Evolutionary conservation across 2,113 vertebrate genomes (phyloP), one percentile per base, ranked within the genome.

Genomic region (Poecilia latipinna): DNA sequence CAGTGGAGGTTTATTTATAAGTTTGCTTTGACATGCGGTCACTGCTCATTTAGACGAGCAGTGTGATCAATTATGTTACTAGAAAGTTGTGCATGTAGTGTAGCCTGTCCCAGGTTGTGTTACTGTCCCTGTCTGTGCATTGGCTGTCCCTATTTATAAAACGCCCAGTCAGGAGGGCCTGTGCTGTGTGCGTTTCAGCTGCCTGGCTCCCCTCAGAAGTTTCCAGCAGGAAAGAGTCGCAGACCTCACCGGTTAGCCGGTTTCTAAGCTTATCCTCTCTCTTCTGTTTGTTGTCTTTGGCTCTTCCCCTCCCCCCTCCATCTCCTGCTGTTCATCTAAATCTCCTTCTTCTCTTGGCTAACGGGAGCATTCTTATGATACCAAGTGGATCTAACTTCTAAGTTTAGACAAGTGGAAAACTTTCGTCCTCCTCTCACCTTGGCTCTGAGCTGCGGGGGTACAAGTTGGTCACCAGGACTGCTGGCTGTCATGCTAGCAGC

Each of bases 341-440:
- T 68, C 29, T 28, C 31, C 51, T 57, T 24, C 54, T 8, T 62
- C 5, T 74, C 51, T 67, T 1, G 10, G 64, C 57, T 85, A 66
- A 67, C 15, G 15, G 26, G 48, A 44, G 37, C 61, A 22, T 70
- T 64, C 69, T 82, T 13, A 35, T 62, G 61, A 71, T 51, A 65
- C 61, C 65, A 6, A 1, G 66, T n/a, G 31, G 78, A 61, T 86
- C 70, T 82, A 66, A 42, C 65, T 77, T 62, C 82, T 93, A 89
- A 89, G 87, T 88, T 88, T 90, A 87, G 88, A 83, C 17, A 44
- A 79, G 70, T 74, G 80, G 69, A 74, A 82, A 90, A 69, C 76
- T 80, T 89, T 84, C 89, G 87, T 77, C 83, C 84, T 93, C 84
- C 70, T 11, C 78, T 88, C 78, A 90, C 88, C 88, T 91, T 86